Percentiles rank a stretch among this genome's conserved stretches.
phyloP scores from a whole-genome alignment of 1,140 invertebrate genomes.

The Atta colombica region DNA sequence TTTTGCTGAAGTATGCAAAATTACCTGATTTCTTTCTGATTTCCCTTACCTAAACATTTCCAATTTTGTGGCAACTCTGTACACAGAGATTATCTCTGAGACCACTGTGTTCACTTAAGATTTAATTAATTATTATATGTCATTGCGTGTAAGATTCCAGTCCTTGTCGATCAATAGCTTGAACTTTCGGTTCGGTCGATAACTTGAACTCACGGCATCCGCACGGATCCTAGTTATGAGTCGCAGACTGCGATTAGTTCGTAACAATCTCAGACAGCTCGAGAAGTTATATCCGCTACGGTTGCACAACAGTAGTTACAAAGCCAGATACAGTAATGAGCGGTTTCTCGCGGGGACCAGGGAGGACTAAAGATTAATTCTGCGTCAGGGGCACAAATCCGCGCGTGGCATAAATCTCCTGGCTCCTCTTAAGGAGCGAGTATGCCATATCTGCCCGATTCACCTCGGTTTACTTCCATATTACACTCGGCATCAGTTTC shows the following conservation, averaged over 20 bases:
- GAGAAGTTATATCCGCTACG: constrained; percentile 35
- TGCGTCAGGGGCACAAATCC: constrained; percentile 49
- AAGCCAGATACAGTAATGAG: constrained; percentile 57
- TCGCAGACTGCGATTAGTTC: constrained; percentile 1
- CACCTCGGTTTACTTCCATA: constrained; percentile 41
- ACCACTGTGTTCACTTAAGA: background rate
- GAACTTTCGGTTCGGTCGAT: background rate
- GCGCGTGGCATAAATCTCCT: constrained; percentile 49
- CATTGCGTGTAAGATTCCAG: background rate
- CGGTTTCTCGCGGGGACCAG: constrained; percentile 44
- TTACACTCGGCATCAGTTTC: constrained; percentile 21
- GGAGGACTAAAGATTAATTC: constrained; percentile 47
- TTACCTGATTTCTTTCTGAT: too few relatives aligned
- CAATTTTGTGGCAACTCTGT: too few relatives aligned
- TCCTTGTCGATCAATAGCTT: background rate
- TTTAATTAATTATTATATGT: constrained; percentile 6
- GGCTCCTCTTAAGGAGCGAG: constrained; percentile 32
- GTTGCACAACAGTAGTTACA: constrained; percentile 39
- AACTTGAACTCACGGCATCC: background rate
- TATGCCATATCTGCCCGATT: background rate
- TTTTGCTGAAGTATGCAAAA: too few relatives aligned
- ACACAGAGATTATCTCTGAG: background rate
- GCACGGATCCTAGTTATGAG: background rate
- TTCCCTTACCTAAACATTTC: too few relatives aligned
- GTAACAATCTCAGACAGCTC: constrained; percentile 33